Evolutionary conservation across 1,140 invertebrate species (phyloP).

Genomic region (Armadillidium nasatum): DNA sequence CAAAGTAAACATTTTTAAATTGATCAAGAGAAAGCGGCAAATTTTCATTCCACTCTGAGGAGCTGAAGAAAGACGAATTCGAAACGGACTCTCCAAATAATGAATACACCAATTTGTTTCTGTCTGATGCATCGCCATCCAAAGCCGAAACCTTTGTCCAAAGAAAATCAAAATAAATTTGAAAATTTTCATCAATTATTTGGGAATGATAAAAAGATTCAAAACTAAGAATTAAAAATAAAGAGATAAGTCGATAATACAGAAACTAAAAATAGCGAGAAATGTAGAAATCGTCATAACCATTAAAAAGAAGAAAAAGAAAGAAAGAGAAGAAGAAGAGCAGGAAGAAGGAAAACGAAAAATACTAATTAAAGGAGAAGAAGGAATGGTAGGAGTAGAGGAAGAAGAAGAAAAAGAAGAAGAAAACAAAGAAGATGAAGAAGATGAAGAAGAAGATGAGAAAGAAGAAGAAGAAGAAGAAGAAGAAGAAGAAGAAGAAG

Average conservation of each 20-base stretch:
- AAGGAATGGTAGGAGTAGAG: too few species aligned
- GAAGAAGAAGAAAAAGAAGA: neutral
- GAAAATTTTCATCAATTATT: too few species aligned
- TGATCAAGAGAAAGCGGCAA: too few species aligned
- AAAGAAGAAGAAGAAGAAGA: neutral
- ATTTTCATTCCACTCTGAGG: too few species aligned
- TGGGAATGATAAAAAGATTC: too few species aligned
- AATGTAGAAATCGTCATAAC: too few species aligned
- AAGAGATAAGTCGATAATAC: too few species aligned
- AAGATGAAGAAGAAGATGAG: neutral
- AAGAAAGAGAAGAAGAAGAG: neutral
- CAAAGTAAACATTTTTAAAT: too few species aligned
- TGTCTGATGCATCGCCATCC: constrained; percentile 24
- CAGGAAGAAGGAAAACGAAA: neutral
- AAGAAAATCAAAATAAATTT: too few species aligned
- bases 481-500: constrained; percentile 4
- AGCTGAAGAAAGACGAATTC: neutral
- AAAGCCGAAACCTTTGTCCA: constrained; percentile 13
- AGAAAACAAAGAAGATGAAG: neutral
- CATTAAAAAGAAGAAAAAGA: neutral
- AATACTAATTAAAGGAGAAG: neutral
- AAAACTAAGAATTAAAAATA: too few species aligned
- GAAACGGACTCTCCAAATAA: constrained; percentile 21
- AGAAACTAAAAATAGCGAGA: too few species aligned
- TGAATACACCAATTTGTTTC: constrained; percentile 20